Evolutionary conservation across 2,888 invertebrate species (phyloP), one percentile per base, ranked within the genome.

Genomic region (Parnassius mnemosyne): DNA sequence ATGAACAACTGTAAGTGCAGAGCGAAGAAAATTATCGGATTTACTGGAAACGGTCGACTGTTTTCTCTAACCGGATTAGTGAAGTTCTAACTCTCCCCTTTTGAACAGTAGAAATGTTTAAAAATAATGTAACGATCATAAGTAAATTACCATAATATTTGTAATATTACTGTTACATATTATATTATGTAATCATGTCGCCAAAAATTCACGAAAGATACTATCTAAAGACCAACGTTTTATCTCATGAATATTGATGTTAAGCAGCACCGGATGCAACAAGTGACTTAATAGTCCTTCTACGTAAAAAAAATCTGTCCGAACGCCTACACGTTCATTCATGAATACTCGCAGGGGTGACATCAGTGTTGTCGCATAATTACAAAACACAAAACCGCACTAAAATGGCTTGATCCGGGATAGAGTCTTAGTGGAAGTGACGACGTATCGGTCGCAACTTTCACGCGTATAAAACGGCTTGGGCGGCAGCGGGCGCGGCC

Each of bases 381-480:
- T 87, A 83, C 87, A 83, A 86, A 84, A 88, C 78, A 12, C 69
- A 70, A 78, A 78, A 80, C 77, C 77, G 77, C 80, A 75, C 77
- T 75, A 79, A 74, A 76, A 73, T 69, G 49, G 16, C 61, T 64
- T 71, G 80, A 86, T 89, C 89, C 90, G 85, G 90, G 90, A 90
- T 88, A 83, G 77, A 76, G 70, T 74, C 77, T 66, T 63, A 66
- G 71, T 73, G 73, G 72, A 74, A 74, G 73, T 73, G 74, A 73
- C 74, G 80, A 79, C 77, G 77, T 77, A 75, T 80, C 78, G 76
- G 79, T 65, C 65, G 69, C 66, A 84, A 91, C 90, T 90, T 91
- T 91, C 90, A 84, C 90, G 89, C 83, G 87, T 90, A 91, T 91
- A 91, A 81, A 90, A 89, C 86, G 71, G 65, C 63, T 69, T 73